Base-by-base conservation (phyloP, 2,113 vertebrate genomes). In the Eurystomus gularis region DNA sequence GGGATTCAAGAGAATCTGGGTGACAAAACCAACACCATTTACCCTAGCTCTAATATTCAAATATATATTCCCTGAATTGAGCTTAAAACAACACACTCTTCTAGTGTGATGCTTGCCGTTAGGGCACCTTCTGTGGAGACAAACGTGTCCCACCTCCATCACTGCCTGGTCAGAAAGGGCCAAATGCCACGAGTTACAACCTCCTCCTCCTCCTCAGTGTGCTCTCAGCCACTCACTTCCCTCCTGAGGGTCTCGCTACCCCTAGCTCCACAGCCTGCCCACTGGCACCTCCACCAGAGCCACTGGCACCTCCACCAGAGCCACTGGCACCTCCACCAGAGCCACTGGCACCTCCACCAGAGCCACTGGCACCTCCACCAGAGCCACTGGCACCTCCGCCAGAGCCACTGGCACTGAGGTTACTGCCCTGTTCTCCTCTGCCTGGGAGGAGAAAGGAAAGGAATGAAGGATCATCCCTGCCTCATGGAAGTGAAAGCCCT, bases 111-210 rank as follows among this genome's bases (percentile, higher is more conserved):
- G 10, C 16, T 1, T 37, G 61, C 42, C 17, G 3, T 2, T 2
- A 6, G 3, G 4, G 14, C 6, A 4, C 6, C n/a, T 60, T 49
- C 66, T 37, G 0, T 0, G 10, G 10, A 61, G 9, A 42, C 33
- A 39, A 28, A 35, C 0, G 3, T 8, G 44, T 13, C 25, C 16
- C 7, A 51, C 1, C 20, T 77, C 72, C 65, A 33, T 8, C 37
- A 46, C 4, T 25, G 28, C 52, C 39, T 17, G 72, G 13, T 13
- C 26, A 55, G 13, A 71, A 54, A 37, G 33, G 25, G 13, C 10
- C 71, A 72, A 20, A 9, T 3, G 13, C 4, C n/a, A 21, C 21
- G 6, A 11, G 28, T 24, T 4, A 42, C 37, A 48, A 6, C 5
- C 3, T 55, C 42, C n/a, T 44, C 51, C 42, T 44, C 51, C 35